Percentiles rank a stretch among this genome's conserved stretches.
Evolutionary conservation across 2,113 vertebrate genomes (phyloP).

Genomic region (Corythoichthys haematopterus): DNA sequence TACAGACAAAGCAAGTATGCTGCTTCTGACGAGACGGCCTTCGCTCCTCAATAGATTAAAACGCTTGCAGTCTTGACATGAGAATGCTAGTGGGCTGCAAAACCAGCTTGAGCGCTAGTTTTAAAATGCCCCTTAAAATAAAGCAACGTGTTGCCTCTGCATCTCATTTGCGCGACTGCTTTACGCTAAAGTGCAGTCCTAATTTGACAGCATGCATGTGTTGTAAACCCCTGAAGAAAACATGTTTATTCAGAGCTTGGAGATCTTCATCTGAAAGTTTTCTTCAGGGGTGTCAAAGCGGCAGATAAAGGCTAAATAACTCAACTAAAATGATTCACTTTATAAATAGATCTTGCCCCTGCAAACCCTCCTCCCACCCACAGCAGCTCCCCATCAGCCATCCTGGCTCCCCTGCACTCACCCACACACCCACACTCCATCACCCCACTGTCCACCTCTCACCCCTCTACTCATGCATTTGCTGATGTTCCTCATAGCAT

Average conservation of each 20-base stretch:
- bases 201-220: neutral
- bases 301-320: neutral
- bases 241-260: neutral
- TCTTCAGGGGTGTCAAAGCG: constrained; percentile 3
- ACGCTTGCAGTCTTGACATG: neutral
- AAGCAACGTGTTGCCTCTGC: neutral
- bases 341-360: constrained; percentile 39
- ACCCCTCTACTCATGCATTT: constrained; percentile 58
- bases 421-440: constrained; percentile 62
- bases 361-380: constrained; percentile 39
- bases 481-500: constrained; percentile 45
- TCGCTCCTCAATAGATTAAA: constrained; percentile 8
- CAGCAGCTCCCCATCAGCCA: constrained; percentile 55
- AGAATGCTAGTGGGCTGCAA: neutral
- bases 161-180: neutral
- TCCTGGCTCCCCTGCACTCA: constrained; percentile 49
- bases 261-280: neutral
- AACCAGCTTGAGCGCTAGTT: neutral
- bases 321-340: constrained; percentile 3
- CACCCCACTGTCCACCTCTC: constrained; percentile 62
- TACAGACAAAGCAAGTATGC: neutral
- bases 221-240: neutral
- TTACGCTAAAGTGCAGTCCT: neutral
- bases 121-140: neutral
- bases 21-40: neutral